Conservation (phyloP, 2,888 invertebrate species). For the Drosophila falleni region DNA sequence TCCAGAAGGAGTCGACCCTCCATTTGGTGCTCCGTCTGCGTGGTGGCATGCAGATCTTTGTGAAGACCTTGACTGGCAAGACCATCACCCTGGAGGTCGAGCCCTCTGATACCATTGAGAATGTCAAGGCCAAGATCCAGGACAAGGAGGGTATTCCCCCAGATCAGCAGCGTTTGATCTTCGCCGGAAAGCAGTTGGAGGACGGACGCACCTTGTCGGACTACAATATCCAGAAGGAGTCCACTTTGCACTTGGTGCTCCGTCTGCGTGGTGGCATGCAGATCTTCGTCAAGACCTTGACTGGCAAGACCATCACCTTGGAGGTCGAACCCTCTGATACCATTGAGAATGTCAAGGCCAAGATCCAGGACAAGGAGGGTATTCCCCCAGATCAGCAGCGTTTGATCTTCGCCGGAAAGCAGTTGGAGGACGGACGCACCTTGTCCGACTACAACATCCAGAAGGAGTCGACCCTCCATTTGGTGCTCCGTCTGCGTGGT, state of each 20-base stretch:
- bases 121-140: constrained; percentile 80
- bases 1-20: constrained; percentile 41
- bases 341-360: constrained; percentile 53
- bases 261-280: constrained; percentile 75
- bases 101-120: constrained; percentile 75
- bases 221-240: constrained; percentile 82
- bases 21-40: constrained; percentile 44
- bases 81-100: constrained; percentile 82
- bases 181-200: constrained; percentile 80
- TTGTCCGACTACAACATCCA: constrained; percentile 47
- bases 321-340: constrained; percentile 50
- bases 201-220: constrained; percentile 81
- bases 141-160: constrained; percentile 82
- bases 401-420: constrained; percentile 77
- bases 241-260: constrained; percentile 77
- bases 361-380: constrained; percentile 53
- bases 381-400: constrained; percentile 44
- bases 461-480: constrained; percentile 47
- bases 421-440: constrained; percentile 66
- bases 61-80: constrained; percentile 75
- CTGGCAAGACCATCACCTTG: constrained; percentile 54
- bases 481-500: constrained; percentile 50
- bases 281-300: constrained; percentile 51
- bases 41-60: constrained; percentile 88
- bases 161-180: constrained; percentile 82